Evolutionary conservation across 30 jellyfish, hydroid and myxozoan genomes (phyloP).

Genomic region (Rhopilema esculentum): DNA sequence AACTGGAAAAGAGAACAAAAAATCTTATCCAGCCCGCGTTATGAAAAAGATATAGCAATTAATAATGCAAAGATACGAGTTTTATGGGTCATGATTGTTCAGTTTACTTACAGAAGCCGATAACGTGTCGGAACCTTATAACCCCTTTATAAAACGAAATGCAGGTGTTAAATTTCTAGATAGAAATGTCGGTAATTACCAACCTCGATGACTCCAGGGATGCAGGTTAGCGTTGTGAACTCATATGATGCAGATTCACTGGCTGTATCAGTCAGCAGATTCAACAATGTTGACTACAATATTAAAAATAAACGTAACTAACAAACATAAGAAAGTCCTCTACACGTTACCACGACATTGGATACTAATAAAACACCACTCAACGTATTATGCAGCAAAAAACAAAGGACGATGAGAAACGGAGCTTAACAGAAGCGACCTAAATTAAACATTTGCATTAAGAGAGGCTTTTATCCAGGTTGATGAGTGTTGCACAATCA

Average conservation of each 20-base stretch:
- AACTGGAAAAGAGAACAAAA: too few relatives aligned
- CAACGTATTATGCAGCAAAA: background rate
- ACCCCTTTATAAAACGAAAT: background rate
- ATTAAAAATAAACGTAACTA: background rate
- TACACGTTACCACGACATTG: background rate
- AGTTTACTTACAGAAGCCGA: too few relatives aligned
- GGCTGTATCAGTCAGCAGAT: slow-evolving; percentile 85
- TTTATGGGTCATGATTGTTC: too few relatives aligned
- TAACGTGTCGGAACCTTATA: too few relatives aligned
- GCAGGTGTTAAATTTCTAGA: background rate
- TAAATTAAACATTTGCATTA: too few relatives aligned
- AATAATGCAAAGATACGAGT: too few relatives aligned
- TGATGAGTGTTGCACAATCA: too few relatives aligned
- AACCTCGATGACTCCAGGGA: slow-evolving; percentile 98
- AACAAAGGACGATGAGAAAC: background rate
- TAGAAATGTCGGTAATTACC: background rate
- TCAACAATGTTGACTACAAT: slow-evolving; percentile 90
- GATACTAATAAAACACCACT: too few relatives aligned
- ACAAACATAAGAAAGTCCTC: background rate
- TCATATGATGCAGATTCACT: slow-evolving; percentile 98
- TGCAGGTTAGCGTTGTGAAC: slow-evolving; percentile 96
- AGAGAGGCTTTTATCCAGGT: too few relatives aligned
- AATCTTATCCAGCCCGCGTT: too few relatives aligned
- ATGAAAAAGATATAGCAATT: too few relatives aligned
- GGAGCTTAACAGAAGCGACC: background rate